These are phyloP conservation scores for Ursus arctos DNA, from an alignment of 2,113 vertebrate genomes.

Conservation along the genomic window DNA sequence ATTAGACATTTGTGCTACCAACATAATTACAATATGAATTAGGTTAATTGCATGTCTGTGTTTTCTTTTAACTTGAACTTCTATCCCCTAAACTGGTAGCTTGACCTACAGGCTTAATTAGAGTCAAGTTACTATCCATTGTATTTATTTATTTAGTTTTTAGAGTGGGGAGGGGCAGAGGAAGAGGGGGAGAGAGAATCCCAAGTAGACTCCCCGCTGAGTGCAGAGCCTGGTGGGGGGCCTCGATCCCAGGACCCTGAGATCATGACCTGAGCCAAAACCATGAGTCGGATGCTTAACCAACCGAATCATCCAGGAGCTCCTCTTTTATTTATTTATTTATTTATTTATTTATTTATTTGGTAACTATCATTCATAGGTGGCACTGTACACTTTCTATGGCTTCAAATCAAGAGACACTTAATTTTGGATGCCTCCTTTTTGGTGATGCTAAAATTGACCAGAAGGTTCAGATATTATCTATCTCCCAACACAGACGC, in stretches of 20 bases:
- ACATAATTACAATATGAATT: not conserved
- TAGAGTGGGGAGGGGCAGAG: not conserved
- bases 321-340: not conserved
- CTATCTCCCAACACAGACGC: not conserved
- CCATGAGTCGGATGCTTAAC: not conserved
- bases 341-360: not conserved
- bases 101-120: not conserved
- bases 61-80: not conserved
- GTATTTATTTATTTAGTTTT: not conserved
- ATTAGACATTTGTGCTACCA: not conserved
- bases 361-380: not conserved
- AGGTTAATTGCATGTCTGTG: not conserved
- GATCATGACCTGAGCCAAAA: not conserved
- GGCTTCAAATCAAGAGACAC: not conserved
- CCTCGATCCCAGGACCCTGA: not conserved
- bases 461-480: not conserved
- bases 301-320: not conserved
- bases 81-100: not conserved
- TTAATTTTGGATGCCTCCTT: not conserved
- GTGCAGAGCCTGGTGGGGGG: not conserved
- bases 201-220: not conserved
- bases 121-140: not conserved
- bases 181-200: not conserved
- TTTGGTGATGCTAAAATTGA: not conserved
- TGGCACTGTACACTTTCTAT: not conserved